Evolutionary conservation across 2,113 vertebrate genomes (phyloP), one percentile per base, ranked within the genome.

Genomic region (Neolamprologus cancellatus): DNA sequence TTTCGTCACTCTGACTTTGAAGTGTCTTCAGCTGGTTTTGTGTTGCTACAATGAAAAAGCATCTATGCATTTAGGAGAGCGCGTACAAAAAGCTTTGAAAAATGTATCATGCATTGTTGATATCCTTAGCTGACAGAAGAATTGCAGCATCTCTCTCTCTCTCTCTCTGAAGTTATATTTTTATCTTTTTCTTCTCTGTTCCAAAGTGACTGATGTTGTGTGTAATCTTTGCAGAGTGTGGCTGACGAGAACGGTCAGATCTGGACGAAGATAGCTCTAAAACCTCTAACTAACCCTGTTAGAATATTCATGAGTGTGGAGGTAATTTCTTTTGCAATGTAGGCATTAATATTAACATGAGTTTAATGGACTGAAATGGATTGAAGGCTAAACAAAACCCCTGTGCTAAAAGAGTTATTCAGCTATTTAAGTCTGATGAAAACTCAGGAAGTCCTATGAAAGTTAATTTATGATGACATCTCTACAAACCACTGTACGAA

Each of bases 231-330:
- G 57, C 59, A 69, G 23, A 55, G 64, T 79, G 61, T 34, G 57
- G 28, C 57, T 81, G 85, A 89, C 20, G 78, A 88, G 78, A 71
- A 69, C 11, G 54, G 80, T 91, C 82, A 82, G 86, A 93, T 92
- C 66, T 79, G 23, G 82, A 48, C 17, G 44, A 79, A 82, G 83
- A 86, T 84, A 28, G 59, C 83, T 87, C 39, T 18, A 83, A 59
- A 90, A 84, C 55, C 81, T 87, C 84, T 12, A 25, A 84, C 81
- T 87, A 80, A 89, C 66, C 69, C 74, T 83, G 41, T 41, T 89
- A 85, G 88, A 93, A 86, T 90, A 90, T 92, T 90, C 69, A 90
- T 86, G 57, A 90, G 81, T 13, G 36, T 54, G 23, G 57, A 86
- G 69, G 59, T 92, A 82, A 87, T 91, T 92, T 81, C 71, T 82